Evolutionary conservation across 2,113 vertebrate species (phyloP).

Genomic region (Platichthys flesus): DNA sequence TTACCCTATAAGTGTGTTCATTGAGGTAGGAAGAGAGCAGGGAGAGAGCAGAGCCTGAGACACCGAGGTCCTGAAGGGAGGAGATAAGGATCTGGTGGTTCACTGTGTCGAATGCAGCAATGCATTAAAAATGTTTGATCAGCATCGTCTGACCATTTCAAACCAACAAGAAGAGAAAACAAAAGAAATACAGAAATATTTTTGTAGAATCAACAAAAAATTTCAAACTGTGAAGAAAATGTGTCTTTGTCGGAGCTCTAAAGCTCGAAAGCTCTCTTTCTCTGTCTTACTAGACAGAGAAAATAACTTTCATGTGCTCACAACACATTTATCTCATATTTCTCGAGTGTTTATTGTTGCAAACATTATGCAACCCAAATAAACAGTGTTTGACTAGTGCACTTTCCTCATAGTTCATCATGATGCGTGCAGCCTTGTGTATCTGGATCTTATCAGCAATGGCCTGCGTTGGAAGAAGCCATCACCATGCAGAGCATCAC

Average conservation of each 20-base stretch:
- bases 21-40: too few relatives aligned
- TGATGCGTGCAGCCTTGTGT: constrained; percentile 48
- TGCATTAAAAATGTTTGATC: neutral
- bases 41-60: too few relatives aligned
- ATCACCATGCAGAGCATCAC: constrained; percentile 12
- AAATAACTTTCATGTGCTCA: neutral
- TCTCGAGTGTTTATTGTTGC: neutral
- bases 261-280: too few relatives aligned
- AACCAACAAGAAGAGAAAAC: neutral
- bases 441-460: constrained; percentile 65
- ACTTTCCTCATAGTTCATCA: constrained; percentile 48
- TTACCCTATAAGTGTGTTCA: too few relatives aligned
- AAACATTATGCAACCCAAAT: constrained; percentile 44
- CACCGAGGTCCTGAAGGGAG: too few relatives aligned
- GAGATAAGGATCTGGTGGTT: too few relatives aligned
- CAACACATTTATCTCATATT: neutral
- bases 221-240: neutral
- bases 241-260: too few relatives aligned
- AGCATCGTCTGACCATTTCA: neutral
- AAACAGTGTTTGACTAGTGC: constrained; percentile 33
- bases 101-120: too few relatives aligned
- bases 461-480: constrained; percentile 45
- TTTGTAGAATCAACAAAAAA: neutral
- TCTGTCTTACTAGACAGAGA: neutral
- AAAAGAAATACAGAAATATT: neutral